These are phyloP conservation scores for Grammomys surdaster DNA, from an alignment of 2,113 vertebrate genomes.

Conservation along the genomic window DNA sequence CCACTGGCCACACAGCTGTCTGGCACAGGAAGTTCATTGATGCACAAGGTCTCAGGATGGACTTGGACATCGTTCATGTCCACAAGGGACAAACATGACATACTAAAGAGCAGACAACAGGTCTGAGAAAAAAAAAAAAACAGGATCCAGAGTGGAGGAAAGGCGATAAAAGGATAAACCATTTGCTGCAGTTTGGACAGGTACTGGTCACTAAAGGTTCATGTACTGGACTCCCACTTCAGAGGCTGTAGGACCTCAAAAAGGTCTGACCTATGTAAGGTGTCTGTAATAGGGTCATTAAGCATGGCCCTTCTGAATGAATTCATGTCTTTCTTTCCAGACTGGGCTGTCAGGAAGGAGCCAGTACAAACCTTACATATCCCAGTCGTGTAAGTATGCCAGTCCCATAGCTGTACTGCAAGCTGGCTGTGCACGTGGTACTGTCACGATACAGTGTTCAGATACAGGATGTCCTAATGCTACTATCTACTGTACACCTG, in stretches of 20 bases:
- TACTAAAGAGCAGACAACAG: not conserved
- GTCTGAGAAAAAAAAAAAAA: not conserved
- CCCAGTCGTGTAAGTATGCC: not conserved
- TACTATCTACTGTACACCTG: no score
- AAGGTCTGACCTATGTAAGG: not conserved
- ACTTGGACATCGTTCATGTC: not conserved
- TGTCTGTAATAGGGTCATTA: not conserved
- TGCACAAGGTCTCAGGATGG: rapidly evolving
- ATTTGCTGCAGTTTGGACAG: not conserved
- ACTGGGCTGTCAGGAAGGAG: not conserved
- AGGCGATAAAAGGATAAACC: not conserved
- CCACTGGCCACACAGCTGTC: not conserved
- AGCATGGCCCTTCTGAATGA: not conserved
- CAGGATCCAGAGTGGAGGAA: not conserved
- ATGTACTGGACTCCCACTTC: not conserved
- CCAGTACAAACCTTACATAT: not conserved
- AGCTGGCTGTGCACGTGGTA: not conserved
- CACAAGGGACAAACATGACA: not conserved
- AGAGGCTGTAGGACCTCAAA: not conserved
- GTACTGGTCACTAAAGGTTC: not conserved
- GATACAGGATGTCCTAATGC: not conserved
- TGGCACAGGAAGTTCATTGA: not conserved
- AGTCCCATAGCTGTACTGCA: not conserved
- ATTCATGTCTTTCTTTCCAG: not conserved
- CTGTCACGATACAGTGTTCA: not conserved